Evolutionary conservation across 2,797 vertebrate genomes (phyloP).

Genomic region (Rhincodon typus): DNA sequence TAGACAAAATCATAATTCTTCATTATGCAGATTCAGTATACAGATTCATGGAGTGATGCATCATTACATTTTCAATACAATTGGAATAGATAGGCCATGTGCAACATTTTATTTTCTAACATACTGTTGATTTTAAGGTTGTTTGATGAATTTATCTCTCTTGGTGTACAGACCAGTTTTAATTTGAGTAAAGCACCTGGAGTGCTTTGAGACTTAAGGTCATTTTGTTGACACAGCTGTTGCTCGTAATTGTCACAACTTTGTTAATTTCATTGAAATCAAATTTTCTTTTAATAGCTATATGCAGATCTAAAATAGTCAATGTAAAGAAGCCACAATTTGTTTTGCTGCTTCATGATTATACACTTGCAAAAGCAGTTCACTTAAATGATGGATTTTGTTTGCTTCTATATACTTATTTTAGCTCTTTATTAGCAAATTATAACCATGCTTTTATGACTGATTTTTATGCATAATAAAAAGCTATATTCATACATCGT

Average conservation of each 20-base stretch:
- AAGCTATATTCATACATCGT: slow-evolving; percentile 14
- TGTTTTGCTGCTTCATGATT: background rate
- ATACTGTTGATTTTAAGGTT: slow-evolving; percentile 50
- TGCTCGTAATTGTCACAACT: slow-evolving; percentile 13
- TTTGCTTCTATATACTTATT: background rate
- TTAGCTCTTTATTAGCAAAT: background rate
- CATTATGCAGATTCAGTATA: slow-evolving; percentile 19
- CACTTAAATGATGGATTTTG: slow-evolving; percentile 6
- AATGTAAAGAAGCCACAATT: background rate
- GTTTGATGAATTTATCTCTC: slow-evolving; percentile 50
- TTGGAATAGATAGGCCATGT: background rate
- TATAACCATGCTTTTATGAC: slow-evolving; percentile 27
- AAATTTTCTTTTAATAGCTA: background rate
- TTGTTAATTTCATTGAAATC: slow-evolving; percentile 28
- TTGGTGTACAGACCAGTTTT: slow-evolving; percentile 46
- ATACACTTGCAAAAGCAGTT: background rate
- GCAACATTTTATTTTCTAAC: slow-evolving; percentile 47
- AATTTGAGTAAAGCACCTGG: slow-evolving; percentile 61
- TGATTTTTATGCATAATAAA: slow-evolving; percentile 35
- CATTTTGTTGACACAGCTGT: slow-evolving; percentile 8
- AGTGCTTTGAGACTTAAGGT: slow-evolving; percentile 56
- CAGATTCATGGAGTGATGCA: slow-evolving; percentile 53
- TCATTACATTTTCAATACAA: slow-evolving; percentile 38
- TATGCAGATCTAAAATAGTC: background rate
- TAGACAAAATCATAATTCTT: background rate